Percentiles rank a stretch among this genome's conserved stretches.
Evolutionary conservation across 2,797 vertebrate species (phyloP).

Genomic region (Mormyrops boulengeri): DNA sequence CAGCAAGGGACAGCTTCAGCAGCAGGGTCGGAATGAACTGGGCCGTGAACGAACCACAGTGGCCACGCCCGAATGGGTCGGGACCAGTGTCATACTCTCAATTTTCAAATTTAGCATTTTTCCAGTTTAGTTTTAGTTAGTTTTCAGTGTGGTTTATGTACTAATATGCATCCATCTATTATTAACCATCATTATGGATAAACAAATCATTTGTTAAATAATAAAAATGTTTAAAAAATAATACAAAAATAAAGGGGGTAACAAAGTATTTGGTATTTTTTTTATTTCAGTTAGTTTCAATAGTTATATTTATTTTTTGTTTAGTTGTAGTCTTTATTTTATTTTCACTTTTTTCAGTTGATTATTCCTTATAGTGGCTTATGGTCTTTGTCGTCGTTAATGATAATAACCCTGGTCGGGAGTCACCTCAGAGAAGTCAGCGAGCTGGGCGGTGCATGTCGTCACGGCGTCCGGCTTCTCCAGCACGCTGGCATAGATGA

Average conservation of each 20-base stretch:
- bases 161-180: neutral
- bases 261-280: neutral
- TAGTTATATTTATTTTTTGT: neutral
- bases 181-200: neutral
- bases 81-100: neutral
- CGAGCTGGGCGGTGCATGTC: slow-evolving; percentile 66
- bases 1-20: neutral
- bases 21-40: neutral
- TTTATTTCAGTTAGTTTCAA: neutral
- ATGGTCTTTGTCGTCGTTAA: neutral
- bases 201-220: neutral
- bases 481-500: slow-evolving; percentile 74
- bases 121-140: neutral
- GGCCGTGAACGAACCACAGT: neutral
- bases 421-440: slow-evolving; percentile 67
- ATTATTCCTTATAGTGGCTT: neutral
- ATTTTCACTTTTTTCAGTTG: neutral
- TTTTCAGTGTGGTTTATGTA: neutral
- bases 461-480: slow-evolving; percentile 57
- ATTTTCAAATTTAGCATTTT: neutral
- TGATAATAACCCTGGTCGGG: neutral
- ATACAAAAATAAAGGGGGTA: neutral
- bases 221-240: neutral
- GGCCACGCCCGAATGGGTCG: neutral
- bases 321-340: neutral